Evolutionary conservation across 2,113 vertebrate species (phyloP).

Genomic region (Trichomycterus rosablanca): DNA sequence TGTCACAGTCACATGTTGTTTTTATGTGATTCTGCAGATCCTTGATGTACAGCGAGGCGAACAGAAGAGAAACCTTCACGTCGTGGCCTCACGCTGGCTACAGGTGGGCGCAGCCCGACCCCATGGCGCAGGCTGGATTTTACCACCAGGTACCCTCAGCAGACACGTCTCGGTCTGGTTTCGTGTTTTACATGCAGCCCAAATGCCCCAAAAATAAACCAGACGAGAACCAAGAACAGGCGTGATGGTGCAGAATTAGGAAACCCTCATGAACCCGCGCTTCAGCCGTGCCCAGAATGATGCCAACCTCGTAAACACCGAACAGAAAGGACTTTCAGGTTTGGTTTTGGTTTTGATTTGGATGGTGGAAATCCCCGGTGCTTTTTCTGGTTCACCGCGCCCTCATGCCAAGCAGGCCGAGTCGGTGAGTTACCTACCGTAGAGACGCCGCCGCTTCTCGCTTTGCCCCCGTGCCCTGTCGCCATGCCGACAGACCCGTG

Average conservation of each 20-base stretch:
- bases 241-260: too few relatives aligned
- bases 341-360: not conserved
- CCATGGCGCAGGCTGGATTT: slow-evolving; percentile 98
- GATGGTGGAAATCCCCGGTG: slow-evolving; percentile 19
- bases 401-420: slow-evolving; percentile 29
- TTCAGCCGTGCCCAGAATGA: too few relatives aligned
- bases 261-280: too few relatives aligned
- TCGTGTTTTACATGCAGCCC: too few relatives aligned
- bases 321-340: too few relatives aligned
- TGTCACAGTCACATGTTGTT: too few relatives aligned
- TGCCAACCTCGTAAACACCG: too few relatives aligned
- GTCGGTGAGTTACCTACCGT: slow-evolving; percentile 20
- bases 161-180: not conserved
- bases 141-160: slow-evolving; percentile 88
- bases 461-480: slow-evolving; percentile 31
- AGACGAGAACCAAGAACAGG: too few relatives aligned
- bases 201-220: too few relatives aligned
- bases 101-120: slow-evolving; percentile 97
- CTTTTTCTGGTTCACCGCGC: not conserved
- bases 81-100: slow-evolving; percentile 98
- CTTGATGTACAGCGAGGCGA: slow-evolving; percentile 98
- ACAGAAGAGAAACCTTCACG: slow-evolving; percentile 95
- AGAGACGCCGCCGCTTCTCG: slow-evolving; percentile 29
- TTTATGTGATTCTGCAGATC: slow-evolving; percentile 68
- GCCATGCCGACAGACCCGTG: slow-evolving; percentile 43